Base-by-base conservation (phyloP, 2,797 vertebrate species). In the Micropoecilia bifurca region DNA sequence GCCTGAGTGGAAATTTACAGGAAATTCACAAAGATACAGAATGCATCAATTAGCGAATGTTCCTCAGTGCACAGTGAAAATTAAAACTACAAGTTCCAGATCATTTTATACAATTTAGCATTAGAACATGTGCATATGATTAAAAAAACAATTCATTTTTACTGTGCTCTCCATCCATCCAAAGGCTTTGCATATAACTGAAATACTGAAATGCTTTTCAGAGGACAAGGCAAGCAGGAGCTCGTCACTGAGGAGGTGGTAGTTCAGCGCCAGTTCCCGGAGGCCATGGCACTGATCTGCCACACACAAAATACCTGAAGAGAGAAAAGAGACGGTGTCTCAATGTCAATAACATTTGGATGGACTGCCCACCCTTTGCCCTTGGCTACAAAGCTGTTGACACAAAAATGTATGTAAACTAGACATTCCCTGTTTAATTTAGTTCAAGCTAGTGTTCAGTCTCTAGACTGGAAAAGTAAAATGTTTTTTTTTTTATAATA, bases 211-310 rank as follows among this genome's bases (percentile, higher is more conserved):
- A 0, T 98, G 97, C 76, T 97, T 99, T 90, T 99, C 98, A 13
- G 97, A 97, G 75, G 98, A 99, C 79, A 99, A 89, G n/a, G 97
- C 97, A 0, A 99, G 95, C 30, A 99, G 96, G 6, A 99, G 96
- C 84, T 99, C 97, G 0, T 98, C 97, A 0, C 97, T 99, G 90
- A 98, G 86, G 85, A 99, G 95, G 80, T 98, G 97, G 88, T 98
- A 99, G 94, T 99, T 99, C 83, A 99, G 85, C 0, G 97, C 97
- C 94, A 99, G 53, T 89, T 99, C 97, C 6, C 97, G 96, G 89
- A 99, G 94, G 47, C 97, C 97, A 0, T 99, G 97, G 84, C 98
- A 99, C 86, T 99, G 97, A 90, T 99, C 97, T 36, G 97, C 97
- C 76, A 99, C 97, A 76, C 97, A 99, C 68, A 99, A 95, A 90